Percentiles rank a stretch among this genome's conserved stretches.
phyloP scores from a whole-genome alignment of 2,797 vertebrate genomes.

The Cossypha niveicapilla region DNA sequence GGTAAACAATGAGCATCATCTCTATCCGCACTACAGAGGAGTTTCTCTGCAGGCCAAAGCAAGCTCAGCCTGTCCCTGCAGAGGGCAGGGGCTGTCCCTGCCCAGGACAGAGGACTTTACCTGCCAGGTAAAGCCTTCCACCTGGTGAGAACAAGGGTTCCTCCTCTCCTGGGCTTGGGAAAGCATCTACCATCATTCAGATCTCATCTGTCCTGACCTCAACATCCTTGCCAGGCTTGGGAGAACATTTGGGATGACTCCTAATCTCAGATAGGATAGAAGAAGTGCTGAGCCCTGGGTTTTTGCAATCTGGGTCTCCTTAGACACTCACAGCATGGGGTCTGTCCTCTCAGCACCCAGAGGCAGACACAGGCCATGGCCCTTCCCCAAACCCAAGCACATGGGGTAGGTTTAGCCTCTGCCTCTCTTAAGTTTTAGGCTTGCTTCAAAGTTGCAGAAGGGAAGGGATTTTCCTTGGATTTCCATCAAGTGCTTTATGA shows the following conservation, averaged over 20 bases:
- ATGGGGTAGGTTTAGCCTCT: background rate
- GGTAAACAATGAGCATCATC: rapidly evolving
- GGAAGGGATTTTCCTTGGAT: conserved; percentile 52
- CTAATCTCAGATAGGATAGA: background rate
- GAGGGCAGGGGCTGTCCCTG: background rate
- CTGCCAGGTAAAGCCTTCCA: background rate
- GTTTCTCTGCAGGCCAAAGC: background rate
- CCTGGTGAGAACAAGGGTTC: background rate
- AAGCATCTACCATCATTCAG: background rate
- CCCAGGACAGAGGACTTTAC: background rate
- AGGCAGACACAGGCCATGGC: background rate
- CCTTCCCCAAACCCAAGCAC: background rate
- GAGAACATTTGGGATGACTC: background rate
- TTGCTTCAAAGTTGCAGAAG: conserved; percentile 16
- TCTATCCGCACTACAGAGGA: background rate
- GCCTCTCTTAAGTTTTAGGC: background rate
- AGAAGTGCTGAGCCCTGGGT: background rate
- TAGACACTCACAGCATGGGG: rapidly evolving
- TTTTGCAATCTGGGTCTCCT: background rate
- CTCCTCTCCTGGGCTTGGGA: background rate
- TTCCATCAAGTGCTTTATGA: conserved; percentile 36
- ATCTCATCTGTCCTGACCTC: background rate
- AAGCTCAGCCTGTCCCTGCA: background rate
- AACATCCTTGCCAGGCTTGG: background rate
- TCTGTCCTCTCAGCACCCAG: background rate